phyloP scores from a whole-genome alignment of 2,797 vertebrate species.

The Chiropotes sagulatus region DNA sequence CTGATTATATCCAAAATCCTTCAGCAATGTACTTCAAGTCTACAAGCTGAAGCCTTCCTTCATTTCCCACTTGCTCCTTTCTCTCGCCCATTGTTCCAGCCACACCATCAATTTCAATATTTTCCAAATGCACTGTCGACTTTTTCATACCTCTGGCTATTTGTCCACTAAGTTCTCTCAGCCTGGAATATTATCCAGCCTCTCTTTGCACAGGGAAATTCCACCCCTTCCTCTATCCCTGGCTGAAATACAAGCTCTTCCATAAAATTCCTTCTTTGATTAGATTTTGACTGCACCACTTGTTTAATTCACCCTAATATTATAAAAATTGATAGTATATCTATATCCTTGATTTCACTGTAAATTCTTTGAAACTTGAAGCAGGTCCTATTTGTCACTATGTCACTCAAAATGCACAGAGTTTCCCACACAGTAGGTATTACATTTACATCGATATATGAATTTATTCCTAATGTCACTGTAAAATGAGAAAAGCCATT shows the following conservation, averaged over 20 bases:
- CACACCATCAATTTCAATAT: background rate
- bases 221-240: background rate
- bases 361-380: background rate
- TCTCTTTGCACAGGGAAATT: background rate
- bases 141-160: background rate
- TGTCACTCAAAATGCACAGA: background rate
- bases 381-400: background rate
- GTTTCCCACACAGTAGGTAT: background rate
- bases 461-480: background rate
- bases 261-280: background rate
- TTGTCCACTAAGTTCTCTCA: background rate
- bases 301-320: background rate
- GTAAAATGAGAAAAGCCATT: background rate
- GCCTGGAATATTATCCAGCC: background rate
- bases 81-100: background rate
- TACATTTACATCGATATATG: background rate
- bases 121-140: background rate
- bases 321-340: background rate
- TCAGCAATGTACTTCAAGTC: background rate
- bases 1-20: background rate
- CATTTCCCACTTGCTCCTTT: background rate
- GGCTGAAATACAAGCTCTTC: background rate
- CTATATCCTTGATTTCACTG: background rate
- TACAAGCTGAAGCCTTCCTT: background rate
- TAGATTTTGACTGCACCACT: background rate